Conservation (phyloP, 2,797 vertebrate species). For the Darevskia nairensis region DNA sequence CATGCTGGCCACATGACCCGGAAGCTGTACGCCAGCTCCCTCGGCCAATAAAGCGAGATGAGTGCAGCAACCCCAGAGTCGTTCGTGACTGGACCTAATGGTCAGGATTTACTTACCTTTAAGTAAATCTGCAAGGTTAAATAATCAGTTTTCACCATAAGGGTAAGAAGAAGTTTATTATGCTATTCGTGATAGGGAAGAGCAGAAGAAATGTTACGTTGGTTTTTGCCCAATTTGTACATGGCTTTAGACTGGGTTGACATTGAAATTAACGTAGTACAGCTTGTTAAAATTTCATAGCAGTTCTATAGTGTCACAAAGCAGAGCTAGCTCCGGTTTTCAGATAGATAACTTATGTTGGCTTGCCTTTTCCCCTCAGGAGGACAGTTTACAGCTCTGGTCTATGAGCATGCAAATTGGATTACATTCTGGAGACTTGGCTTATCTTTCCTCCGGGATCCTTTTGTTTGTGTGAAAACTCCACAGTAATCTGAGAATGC, state of each 20-base stretch:
- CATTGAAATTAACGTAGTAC: neutral
- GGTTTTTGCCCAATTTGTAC: no score
- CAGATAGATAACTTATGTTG: neutral
- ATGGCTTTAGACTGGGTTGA: neutral
- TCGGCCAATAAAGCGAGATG: no score
- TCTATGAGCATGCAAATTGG: slow-evolving; percentile 11
- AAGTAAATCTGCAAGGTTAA: neutral
- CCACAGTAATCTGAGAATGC: slow-evolving; percentile 3
- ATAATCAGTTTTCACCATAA: neutral
- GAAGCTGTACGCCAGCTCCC: no score
- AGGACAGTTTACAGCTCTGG: slow-evolving; percentile 2
- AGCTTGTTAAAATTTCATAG: neutral
- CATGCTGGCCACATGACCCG: no score
- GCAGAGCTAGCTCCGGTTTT: neutral
- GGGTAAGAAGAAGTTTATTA: neutral
- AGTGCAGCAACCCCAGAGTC: no score
- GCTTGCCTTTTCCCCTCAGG: neutral
- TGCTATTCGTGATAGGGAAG: neutral
- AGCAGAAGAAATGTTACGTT: neutral
- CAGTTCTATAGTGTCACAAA: neutral
- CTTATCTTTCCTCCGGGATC: neutral
- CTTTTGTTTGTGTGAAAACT: neutral
- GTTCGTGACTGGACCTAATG: no score
- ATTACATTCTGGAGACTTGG: slow-evolving; percentile 1
- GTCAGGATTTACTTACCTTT: no score